A percentile compares a stretch with the other conserved stretches of the same genome.
phyloP scores from a whole-genome alignment of 2,113 vertebrate species.

The Leuciscus idus region DNA sequence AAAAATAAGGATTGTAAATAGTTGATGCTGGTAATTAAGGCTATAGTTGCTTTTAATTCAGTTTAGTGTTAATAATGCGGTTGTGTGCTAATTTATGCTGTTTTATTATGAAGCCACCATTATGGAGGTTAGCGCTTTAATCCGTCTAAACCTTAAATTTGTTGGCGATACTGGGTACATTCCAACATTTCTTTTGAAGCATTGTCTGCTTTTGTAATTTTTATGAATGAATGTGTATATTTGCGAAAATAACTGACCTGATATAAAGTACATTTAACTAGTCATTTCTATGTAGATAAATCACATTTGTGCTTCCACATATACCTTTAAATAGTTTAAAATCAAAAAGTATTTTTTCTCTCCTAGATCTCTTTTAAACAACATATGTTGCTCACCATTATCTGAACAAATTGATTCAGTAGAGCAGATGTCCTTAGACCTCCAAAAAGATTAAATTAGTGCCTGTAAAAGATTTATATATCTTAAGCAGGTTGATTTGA shows the following conservation, averaged over 20 bases:
- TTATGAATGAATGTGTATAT: not conserved
- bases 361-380: not conserved
- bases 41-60: not conserved
- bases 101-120: not conserved
- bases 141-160: not conserved
- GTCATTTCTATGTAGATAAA: not conserved
- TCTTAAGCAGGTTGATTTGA: not conserved
- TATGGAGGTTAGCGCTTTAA: not conserved
- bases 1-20: not conserved
- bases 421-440: not conserved
- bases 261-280: not conserved
- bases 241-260: not conserved
- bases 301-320: not conserved
- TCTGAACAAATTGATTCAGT: not conserved
- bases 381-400: not conserved
- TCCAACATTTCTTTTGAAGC: not conserved
- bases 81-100: not conserved
- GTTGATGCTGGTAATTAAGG: not conserved
- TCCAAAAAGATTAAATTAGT: not conserved
- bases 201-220: not conserved
- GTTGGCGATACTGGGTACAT: no score
- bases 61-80: not conserved
- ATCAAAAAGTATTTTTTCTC: not conserved
- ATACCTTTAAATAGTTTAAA: not conserved
- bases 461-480: not conserved